Percentiles rank a stretch among this genome's conserved stretches.
These are phyloP conservation scores for Xylota segnis DNA, from an alignment of 2,888 invertebrate genomes.

Conservation along the genomic window DNA sequence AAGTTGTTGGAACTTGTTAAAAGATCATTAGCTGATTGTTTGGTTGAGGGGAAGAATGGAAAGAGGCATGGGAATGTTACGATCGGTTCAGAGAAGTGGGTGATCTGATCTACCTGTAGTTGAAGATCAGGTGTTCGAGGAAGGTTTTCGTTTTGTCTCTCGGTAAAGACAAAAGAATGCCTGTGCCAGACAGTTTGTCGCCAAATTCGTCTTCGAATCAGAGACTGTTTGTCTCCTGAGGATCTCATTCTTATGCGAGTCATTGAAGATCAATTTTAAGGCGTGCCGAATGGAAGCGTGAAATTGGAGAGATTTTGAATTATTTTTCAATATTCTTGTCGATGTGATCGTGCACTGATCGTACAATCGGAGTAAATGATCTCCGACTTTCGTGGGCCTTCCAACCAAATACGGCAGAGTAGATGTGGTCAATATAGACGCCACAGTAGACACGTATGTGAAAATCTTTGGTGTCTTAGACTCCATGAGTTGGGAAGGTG, in stretches of 20 bases:
- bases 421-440: too few species aligned
- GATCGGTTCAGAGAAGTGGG: conserved; percentile 47
- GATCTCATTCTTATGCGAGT: conserved; percentile 31
- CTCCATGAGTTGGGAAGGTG: too few species aligned
- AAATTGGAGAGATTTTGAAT: conserved; percentile 47
- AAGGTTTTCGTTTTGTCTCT: conserved; percentile 78
- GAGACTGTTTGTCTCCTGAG: background rate
- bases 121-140: conserved; percentile 9
- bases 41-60: conserved; percentile 78
- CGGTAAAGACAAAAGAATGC: conserved; percentile 48
- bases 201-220: conserved; percentile 70
- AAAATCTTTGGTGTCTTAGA: too few species aligned
- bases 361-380: background rate
- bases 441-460: too few species aligned
- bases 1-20: conserved; percentile 81
- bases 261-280: conserved; percentile 54
- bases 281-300: conserved; percentile 25
- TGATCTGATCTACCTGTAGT: conserved; percentile 61
- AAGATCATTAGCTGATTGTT: conserved; percentile 82
- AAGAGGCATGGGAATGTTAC: conserved; percentile 70
- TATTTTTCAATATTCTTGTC: conserved; percentile 43
- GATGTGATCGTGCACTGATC: too few species aligned
- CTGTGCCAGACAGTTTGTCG: conserved; percentile 80
- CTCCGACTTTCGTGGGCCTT: too few species aligned
- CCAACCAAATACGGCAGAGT: too few species aligned